Evolutionary conservation across 1,140 invertebrate species (phyloP), one percentile per base, ranked within the genome.

Genomic region (Procambarus clarkii): DNA sequence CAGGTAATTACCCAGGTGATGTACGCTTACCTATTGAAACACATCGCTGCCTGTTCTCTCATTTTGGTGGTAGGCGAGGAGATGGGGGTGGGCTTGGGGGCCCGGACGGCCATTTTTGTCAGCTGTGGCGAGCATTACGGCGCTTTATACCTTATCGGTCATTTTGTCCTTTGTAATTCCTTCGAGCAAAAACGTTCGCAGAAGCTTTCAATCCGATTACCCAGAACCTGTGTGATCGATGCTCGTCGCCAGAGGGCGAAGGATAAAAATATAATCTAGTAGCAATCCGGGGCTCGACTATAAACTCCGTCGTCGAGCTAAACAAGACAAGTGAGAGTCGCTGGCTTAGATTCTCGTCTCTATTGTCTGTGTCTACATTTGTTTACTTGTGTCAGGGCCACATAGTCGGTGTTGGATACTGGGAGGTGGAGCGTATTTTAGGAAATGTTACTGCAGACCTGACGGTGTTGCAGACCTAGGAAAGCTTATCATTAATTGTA

Each of bases 11-110:
- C 64, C 44, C 15, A 21, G 82, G 82, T 71, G 82, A 85, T 85
- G 64, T 85, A 71, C 69, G 46, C 64, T 46, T 50, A 83, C 81
- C 64, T 74, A 71, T 85, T 85, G 82, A 74, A 69, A 74, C 82
- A 48, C 82, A 85, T 85, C 82, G 60, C 82, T 71, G 82, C 46
- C 82, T 85, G 82, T 69, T 85, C 82, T 50, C 44, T 85, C 82
- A 64, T 50, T 85, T 71, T 86, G 54, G 24, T 48, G 13, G 46
- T 18, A 54, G 79, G 79, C 21, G 54, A 2, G 64, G 82, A 44
- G 58, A 60, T 34, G 60, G 64, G 18, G 64, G 64, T 21, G 83
- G 50, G 34, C n/a, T n/a, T n/a, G n/a, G 34, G 34, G 48, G 18
- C 15, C 44, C 11, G 15, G 13, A 71, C 82, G n/a, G 82, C 82